phyloP scores from a whole-genome alignment of 2,113 vertebrate genomes.

The Gallinago paraguaiae region DNA sequence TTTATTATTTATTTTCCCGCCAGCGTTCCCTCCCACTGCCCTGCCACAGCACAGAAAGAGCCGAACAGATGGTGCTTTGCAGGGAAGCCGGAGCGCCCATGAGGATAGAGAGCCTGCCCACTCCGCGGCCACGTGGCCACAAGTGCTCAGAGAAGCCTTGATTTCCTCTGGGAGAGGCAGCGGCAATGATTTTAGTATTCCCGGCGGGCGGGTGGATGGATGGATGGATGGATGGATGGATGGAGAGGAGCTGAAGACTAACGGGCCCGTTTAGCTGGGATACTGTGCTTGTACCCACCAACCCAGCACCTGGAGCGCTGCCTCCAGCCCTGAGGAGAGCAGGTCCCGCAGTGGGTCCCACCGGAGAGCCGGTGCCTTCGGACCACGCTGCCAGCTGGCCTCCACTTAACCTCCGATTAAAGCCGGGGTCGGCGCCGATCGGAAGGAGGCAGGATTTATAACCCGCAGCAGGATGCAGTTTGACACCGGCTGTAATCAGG shows the following conservation, averaged over 20 bases:
- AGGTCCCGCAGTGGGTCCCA: neutral
- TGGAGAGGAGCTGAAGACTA: constrained; percentile 15
- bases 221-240: constrained; percentile 24
- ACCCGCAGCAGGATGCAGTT: constrained; percentile 70
- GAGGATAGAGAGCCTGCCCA: constrained; percentile 85
- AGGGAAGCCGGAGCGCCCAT: constrained; percentile 75
- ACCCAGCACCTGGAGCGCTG: neutral
- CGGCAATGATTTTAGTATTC: constrained; percentile 69
- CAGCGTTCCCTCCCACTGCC: constrained; percentile 77
- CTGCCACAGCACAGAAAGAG: constrained; percentile 68
- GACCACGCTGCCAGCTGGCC: constrained; percentile 6
- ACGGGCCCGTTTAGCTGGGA: constrained; percentile 44
- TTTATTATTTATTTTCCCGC: constrained; percentile 88
- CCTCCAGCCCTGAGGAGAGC: neutral
- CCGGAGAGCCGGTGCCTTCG: neutral
- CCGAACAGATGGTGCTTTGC: constrained; percentile 77
- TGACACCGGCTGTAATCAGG: constrained; percentile 78
- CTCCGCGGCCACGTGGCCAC: constrained; percentile 77
- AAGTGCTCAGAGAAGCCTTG: constrained; percentile 79
- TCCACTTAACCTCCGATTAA: constrained; percentile 75
- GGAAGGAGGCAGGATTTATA: constrained; percentile 80
- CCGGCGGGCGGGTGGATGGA: neutral
- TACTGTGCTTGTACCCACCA: neutral
- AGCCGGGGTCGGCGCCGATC: constrained; percentile 61
- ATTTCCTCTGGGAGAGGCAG: constrained; percentile 94